Conservation (phyloP, 2,797 vertebrate species). For the Smutsia gigantea region DNA sequence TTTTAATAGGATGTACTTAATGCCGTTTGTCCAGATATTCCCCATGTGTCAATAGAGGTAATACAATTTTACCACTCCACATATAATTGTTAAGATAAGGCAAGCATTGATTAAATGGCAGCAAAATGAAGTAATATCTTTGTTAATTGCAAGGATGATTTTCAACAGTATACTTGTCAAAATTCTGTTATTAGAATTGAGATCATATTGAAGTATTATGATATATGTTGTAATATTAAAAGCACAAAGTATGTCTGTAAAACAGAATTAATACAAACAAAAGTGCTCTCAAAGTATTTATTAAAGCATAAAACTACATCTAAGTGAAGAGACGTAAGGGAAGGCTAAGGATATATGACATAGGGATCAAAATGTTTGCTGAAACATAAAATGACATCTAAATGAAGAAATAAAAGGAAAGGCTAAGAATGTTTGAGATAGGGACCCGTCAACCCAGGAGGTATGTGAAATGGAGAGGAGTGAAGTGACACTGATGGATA, state of each 20-base stretch:
- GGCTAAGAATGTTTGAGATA: no score
- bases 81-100: constrained; percentile 53
- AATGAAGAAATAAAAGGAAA: no score
- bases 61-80: constrained; percentile 18
- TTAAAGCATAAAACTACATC: background rate
- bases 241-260: background rate
- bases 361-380: background rate
- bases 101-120: constrained; percentile 9
- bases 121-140: constrained; percentile 32
- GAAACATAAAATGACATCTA: no score
- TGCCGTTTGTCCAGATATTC: constrained; percentile 18
- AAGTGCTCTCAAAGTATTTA: background rate
- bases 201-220: background rate
- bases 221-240: background rate
- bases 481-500: rapidly evolving
- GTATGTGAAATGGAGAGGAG: background rate
- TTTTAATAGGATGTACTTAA: constrained; percentile 50
- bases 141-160: constrained; percentile 46
- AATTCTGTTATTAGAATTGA: background rate
- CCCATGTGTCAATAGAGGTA: background rate
- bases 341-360: background rate
- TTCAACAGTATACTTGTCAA: constrained; percentile 14
- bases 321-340: background rate
- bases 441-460: background rate
- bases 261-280: background rate